These are phyloP conservation scores for Pristiophorus japonicus DNA, from an alignment of 2,113 vertebrate species.

Conservation along the genomic window DNA sequence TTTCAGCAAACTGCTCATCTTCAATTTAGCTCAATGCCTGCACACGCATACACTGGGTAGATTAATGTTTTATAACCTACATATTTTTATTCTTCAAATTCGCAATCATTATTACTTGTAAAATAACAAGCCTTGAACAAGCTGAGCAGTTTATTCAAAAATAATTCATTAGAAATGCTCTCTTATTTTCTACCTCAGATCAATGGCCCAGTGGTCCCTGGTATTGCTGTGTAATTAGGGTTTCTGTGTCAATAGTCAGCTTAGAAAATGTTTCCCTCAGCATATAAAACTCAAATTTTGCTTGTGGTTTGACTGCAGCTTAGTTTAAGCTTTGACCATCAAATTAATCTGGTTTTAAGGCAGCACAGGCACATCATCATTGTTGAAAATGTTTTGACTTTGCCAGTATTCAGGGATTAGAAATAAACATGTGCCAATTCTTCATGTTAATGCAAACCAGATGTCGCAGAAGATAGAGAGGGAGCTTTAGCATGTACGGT, in stretches of 20 bases:
- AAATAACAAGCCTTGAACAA: not conserved
- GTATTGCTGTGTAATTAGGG: not conserved
- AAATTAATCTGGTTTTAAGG: conserved; percentile 25
- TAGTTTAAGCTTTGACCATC: conserved; percentile 12
- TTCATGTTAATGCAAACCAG: conserved; percentile 2
- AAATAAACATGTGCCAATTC: conserved; percentile 16
- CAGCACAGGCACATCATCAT: conserved; percentile 10
- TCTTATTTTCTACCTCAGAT: conserved; percentile 6
- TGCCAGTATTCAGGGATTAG: conserved; percentile 21
- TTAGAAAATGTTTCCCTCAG: not conserved
- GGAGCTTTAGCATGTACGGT: not conserved
- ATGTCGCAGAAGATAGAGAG: conserved; percentile 5
- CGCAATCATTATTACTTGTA: not conserved
- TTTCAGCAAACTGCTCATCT: not conserved
- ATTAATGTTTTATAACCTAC: not conserved
- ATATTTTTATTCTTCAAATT: conserved; percentile 20
- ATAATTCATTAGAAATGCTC: conserved; percentile 25
- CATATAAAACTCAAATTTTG: not conserved
- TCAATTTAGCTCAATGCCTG: not conserved
- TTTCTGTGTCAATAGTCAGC: not conserved
- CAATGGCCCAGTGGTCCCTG: not conserved
- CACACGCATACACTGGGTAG: not conserved
- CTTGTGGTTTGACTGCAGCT: conserved; percentile 9
- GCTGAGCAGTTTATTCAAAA: not conserved
- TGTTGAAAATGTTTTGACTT: not conserved